Percentiles rank a stretch among this genome's conserved stretches.
Evolutionary conservation across 2,888 invertebrate species (phyloP).

Genomic region (Deilephila elpenor): DNA sequence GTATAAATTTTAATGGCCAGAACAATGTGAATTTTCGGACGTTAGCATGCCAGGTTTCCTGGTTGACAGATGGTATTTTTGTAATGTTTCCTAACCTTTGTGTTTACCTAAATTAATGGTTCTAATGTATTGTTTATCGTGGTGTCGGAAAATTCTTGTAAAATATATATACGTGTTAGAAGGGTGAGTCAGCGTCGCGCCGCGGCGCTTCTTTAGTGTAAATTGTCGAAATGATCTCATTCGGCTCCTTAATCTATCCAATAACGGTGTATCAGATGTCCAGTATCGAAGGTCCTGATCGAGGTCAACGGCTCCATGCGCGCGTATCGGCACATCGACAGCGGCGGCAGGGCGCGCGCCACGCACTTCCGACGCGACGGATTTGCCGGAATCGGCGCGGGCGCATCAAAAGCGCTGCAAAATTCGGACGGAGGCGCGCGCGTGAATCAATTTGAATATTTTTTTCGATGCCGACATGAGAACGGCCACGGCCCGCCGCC

Average conservation of each 20-base stretch:
- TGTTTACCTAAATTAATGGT: no score
- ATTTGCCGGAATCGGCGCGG: conserved; percentile 84
- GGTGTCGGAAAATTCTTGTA: background rate
- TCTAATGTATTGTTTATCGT: no score
- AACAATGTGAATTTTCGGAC: background rate
- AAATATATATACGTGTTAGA: background rate
- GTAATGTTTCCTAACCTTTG: no score
- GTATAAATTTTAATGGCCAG: conserved; percentile 14
- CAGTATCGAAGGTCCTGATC: conserved; percentile 74
- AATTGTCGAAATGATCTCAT: conserved; percentile 41
- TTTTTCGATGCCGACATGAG: conserved; percentile 78
- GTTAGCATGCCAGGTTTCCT: background rate
- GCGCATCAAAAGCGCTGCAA: conserved; percentile 82
- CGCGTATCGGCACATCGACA: conserved; percentile 79
- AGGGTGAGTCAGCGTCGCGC: background rate
- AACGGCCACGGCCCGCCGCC: conserved; percentile 63
- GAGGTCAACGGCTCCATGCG: conserved; percentile 77
- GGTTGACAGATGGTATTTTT: background rate
- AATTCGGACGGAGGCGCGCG: conserved; percentile 81
- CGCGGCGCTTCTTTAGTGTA: conserved; percentile 14
- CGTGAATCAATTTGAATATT: conserved; percentile 84
- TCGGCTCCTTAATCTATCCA: conserved; percentile 68
- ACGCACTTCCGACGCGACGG: conserved; percentile 84
- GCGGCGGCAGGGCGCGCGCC: conserved; percentile 70
- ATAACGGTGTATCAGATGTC: conserved; percentile 66